A percentile compares a stretch with the other conserved stretches of the same genome.
These are phyloP conservation scores for Leucophenga varia DNA, from an alignment of 1,140 invertebrate genomes.

Conservation along the genomic window DNA sequence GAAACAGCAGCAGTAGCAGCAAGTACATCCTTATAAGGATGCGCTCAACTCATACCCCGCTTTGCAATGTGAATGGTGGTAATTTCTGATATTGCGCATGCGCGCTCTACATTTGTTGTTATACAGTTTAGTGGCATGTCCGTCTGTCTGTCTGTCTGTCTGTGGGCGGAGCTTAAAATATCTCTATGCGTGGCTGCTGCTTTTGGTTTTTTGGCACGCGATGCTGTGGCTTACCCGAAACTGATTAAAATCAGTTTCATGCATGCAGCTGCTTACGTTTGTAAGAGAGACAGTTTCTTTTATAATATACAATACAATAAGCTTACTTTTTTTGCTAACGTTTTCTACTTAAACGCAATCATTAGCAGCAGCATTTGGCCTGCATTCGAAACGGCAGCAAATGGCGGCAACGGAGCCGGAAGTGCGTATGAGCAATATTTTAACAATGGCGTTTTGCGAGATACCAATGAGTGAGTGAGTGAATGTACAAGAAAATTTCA, in stretches of 20 bases:
- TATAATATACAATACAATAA: no score
- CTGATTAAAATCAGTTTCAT: no score
- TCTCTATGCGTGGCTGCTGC: slow-evolving; percentile 4
- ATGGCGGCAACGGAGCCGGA: slow-evolving; percentile 36
- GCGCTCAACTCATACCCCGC: slow-evolving; percentile 14
- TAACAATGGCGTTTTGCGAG: slow-evolving; percentile 54
- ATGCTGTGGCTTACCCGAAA: no score
- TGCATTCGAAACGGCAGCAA: no score
- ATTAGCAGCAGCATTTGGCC: slow-evolving; percentile 32
- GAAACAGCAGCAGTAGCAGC: slow-evolving; percentile 7
- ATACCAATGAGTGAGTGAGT: no score
- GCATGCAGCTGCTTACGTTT: no score
- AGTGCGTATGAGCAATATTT: slow-evolving; percentile 54
- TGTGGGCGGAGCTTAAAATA: slow-evolving; percentile 15
- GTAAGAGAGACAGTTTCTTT: no score
- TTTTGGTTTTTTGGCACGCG: background rate
- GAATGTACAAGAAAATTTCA: no score
- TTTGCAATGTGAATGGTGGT: slow-evolving; percentile 6
- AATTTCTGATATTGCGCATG: slow-evolving; percentile 34
- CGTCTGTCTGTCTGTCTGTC: background rate
- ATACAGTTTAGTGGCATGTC: slow-evolving; percentile 21
- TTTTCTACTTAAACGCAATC: slow-evolving; percentile 22
- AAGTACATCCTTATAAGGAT: slow-evolving; percentile 33
- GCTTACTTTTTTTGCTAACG: background rate
- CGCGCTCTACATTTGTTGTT: slow-evolving; percentile 29